Conservation (phyloP, 2,888 invertebrate genomes). For the Sipha maydis region DNA sequence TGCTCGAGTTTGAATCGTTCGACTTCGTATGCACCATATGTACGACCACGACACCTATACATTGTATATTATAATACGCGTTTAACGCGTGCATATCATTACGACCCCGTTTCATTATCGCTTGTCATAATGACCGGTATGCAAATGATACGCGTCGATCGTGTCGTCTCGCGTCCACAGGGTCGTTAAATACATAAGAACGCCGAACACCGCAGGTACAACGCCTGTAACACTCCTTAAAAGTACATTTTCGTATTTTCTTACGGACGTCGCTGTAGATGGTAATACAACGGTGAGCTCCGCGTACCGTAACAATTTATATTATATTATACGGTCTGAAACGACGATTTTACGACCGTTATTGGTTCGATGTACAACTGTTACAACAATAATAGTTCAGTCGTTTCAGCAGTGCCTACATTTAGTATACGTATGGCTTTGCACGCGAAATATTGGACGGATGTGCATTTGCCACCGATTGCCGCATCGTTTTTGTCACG, state of each 20-base stretch:
- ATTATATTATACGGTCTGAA: background rate
- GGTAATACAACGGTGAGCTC: no score
- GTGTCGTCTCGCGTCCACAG: background rate
- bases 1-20: no score
- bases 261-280: background rate
- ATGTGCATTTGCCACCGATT: background rate
- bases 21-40: no score
- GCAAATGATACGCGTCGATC: slow-evolving; percentile 7
- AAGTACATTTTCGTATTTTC: slow-evolving; percentile 1
- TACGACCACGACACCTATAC: background rate
- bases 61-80: background rate
- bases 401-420: background rate
- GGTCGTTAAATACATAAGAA: background rate
- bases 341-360: background rate
- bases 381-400: background rate
- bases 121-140: slow-evolving; percentile 8
- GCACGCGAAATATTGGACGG: background rate
- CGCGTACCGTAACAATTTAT: background rate
- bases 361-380: background rate
- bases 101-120: background rate
- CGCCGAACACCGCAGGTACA: background rate
- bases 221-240: background rate
- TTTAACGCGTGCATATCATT: background rate
- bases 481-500: background rate
- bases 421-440: no score